Evolutionary conservation across 1,140 invertebrate genomes (phyloP), one percentile per base, ranked within the genome.

Genomic region (Eulimnadia texana): DNA sequence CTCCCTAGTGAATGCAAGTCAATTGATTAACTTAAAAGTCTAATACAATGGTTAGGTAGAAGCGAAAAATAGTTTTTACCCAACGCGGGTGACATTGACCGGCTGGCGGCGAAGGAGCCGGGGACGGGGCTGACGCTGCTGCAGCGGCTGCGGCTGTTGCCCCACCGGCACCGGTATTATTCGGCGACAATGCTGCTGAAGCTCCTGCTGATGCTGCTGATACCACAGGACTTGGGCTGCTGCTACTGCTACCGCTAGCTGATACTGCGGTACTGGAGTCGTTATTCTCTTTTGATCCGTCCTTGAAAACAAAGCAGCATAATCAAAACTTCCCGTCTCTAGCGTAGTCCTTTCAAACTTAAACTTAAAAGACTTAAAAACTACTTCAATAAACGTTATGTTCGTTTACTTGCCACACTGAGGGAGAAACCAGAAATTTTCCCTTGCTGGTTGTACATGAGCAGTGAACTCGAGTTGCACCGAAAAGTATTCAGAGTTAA

Each of bases 11-110:
- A n/a, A n/a, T n/a, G n/a, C n/a, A n/a, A n/a, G n/a, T n/a, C n/a
- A n/a, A n/a, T n/a, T n/a, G n/a, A n/a, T n/a, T n/a, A n/a, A n/a
- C n/a, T n/a, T n/a, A n/a, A n/a, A n/a, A n/a, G n/a, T n/a, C n/a
- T n/a, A n/a, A n/a, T n/a, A n/a, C n/a, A n/a, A n/a, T n/a, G n/a
- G n/a, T n/a, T n/a, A n/a, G n/a, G n/a, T n/a, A n/a, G n/a, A n/a
- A n/a, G n/a, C n/a, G n/a, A n/a, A n/a, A n/a, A n/a, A n/a, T n/a
- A n/a, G n/a, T n/a, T n/a, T n/a, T 82, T 72, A 92, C 90, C 89
- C 72, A 93, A 88, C 77, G 90, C 90, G 70, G 91, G 91, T 73
- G 91, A 94, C 86, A 93, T 93, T 73, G 90, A 94, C 75, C 90
- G 82, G 70, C 90, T 89, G 70, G 89, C 92, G 67, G 90, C 70